A percentile compares a stretch with the other conserved stretches of the same genome.
Evolutionary conservation across 2,888 invertebrate species (phyloP).

Genomic region (Harpagoxenus sublaevis): DNA sequence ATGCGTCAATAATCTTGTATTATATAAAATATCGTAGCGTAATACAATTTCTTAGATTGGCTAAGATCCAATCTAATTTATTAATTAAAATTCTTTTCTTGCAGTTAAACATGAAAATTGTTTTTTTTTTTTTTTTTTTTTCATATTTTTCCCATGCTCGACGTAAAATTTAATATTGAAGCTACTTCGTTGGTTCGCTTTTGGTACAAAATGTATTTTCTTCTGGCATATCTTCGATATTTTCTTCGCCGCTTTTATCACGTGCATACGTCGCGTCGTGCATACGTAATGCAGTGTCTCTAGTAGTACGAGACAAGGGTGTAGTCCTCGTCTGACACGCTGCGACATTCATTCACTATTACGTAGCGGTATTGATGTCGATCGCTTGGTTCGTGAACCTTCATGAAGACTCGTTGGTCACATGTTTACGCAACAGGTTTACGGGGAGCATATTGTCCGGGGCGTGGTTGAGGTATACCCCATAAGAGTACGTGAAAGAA

Average conservation of each 20-base stretch:
- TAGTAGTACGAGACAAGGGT: constrained; percentile 17
- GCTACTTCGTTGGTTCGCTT: neutral
- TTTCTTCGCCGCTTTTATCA: constrained; percentile 5
- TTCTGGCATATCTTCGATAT: neutral
- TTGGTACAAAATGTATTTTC: neutral
- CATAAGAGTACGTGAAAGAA: constrained; percentile 60
- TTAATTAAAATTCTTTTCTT: neutral
- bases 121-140: neutral
- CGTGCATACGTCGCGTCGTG: neutral
- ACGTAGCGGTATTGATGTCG: constrained; percentile 29
- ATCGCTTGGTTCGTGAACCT: constrained; percentile 43
- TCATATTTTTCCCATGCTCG: neutral
- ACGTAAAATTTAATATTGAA: neutral
- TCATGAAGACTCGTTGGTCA: constrained; percentile 72
- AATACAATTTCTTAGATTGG: neutral
- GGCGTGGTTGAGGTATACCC: constrained; percentile 63
- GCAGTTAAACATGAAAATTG: neutral
- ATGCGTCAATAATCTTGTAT: neutral
- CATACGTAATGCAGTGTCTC: constrained; percentile 13
- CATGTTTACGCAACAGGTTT: constrained; percentile 81
- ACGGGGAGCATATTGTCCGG: constrained; percentile 74
- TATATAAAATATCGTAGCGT: neutral
- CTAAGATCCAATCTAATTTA: neutral
- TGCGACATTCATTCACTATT: constrained; percentile 43
- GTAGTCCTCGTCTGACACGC: constrained; percentile 39